Evolutionary conservation across 2,113 vertebrate genomes (phyloP).

Genomic region (Cyprinodon tularosa): DNA sequence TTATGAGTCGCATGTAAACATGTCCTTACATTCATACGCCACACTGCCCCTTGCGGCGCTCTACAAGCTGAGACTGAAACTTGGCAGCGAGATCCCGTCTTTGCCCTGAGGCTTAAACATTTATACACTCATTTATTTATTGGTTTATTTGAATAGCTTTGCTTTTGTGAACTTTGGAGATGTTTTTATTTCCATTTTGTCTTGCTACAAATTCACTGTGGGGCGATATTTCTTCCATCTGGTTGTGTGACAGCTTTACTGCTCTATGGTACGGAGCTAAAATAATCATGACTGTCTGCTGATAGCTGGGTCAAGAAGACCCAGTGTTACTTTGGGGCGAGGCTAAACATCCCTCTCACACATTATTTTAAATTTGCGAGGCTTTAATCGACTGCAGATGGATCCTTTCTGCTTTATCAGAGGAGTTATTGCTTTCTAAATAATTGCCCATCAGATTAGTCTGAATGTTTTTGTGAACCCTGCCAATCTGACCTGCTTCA

Average conservation of each 20-base stretch:
- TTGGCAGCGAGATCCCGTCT: constrained; percentile 59
- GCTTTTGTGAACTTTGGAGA: constrained; percentile 67
- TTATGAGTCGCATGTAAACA: neutral
- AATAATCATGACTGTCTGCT: constrained; percentile 53
- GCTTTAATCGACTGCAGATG: constrained; percentile 76
- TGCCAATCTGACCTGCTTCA: constrained; percentile 68
- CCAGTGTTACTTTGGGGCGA: constrained; percentile 63
- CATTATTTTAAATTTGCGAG: constrained; percentile 70
- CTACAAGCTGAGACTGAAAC: constrained; percentile 55
- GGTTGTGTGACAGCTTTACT: constrained; percentile 42
- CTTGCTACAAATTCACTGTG: constrained; percentile 32
- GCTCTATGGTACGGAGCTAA: constrained; percentile 39
- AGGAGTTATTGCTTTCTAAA: constrained; percentile 76
- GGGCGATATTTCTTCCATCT: constrained; percentile 60
- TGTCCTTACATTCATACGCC: constrained; percentile 8
- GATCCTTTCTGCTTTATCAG: constrained; percentile 68
- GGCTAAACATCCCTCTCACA: constrained; percentile 70
- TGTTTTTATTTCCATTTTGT: constrained; percentile 60
- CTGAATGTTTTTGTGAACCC: constrained; percentile 62
- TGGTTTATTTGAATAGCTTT: constrained; percentile 70
- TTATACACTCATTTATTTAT: constrained; percentile 73
- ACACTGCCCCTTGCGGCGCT: constrained; percentile 67
- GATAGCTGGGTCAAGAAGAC: constrained; percentile 56
- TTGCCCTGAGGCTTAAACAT: constrained; percentile 59
- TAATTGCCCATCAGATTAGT: constrained; percentile 70